Base-by-base conservation (phyloP, 2,888 invertebrate genomes). In the Julus scandinavius region DNA sequence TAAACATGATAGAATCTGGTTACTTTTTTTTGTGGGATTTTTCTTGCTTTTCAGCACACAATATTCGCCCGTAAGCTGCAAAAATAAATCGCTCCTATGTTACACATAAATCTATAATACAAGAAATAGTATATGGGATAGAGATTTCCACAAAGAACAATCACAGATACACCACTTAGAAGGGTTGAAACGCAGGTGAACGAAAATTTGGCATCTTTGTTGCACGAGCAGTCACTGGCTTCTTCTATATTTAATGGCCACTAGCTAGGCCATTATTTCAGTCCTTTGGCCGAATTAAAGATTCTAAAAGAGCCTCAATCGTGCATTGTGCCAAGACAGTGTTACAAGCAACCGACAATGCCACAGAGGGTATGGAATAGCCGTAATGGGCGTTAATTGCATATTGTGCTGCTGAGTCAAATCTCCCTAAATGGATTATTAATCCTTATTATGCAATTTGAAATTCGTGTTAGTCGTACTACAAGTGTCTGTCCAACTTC, bases 71-170 rank as follows among this genome's bases (percentile, higher is more conserved):
- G n/a, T 63, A 63, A 63, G 63, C 63, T 63, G 63, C n/a, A 63
- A 63, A 63, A 63, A 63, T 63, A 63, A 63, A 63, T 63, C 63
- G 20, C 20, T 63, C 63, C 63, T 63, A 63, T 63, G 20, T 63
- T 63, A 63, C 63, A 63, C 20, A 20, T 63, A 63, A 20, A 20
- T 63, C 63, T 63, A 63, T 63, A 63, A 63, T 63, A 63, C 63
- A 63, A 20, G 63, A 29, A 20, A 63, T 63, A 63, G 63, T 15
- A 63, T 63, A 63, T 63, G 63, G 63, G 63, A 20, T 63, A 63
- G 63, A 63, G 63, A 63, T 63, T 63, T 63, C 63, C 63, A 63
- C 63, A 20, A 63, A n/a, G 63, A 63, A 63, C 63, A 63, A 63
- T 63, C 63, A 63, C 63, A 63, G 63, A 63, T 20, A 63, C 63